Evolutionary conservation across 2,113 vertebrate genomes (phyloP), one percentile per base, ranked within the genome.

Genomic region (Centropus unirufus): DNA sequence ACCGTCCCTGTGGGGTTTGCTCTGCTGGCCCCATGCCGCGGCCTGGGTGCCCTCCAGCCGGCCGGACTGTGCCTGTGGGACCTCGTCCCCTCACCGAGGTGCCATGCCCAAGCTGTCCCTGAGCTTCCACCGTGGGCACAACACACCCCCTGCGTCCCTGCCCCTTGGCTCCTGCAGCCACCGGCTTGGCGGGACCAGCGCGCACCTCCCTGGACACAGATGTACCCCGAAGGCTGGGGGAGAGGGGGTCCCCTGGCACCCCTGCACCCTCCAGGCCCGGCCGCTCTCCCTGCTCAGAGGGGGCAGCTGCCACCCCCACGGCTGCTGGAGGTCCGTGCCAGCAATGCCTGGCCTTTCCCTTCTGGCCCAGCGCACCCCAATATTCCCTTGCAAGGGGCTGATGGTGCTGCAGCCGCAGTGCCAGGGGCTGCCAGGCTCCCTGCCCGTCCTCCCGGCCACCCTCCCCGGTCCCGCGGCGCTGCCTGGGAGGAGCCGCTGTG

Each of bases 91-190:
- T 23, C 6, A 2, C 7, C 16, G 8, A 10, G 24, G 9, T 1
- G 1, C 24, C 0, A 0, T 67, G 40, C 4, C 30, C 19, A 2
- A 11, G 11, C 26, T 34, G 52, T n/a, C 58, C 39, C 27, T 12
- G 3, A 32, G 40, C 23, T 9, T 36, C 55, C 16, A 16, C 17
- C 26, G 5, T 1, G 6, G 68, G 6, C 17, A 42, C 2, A 0
- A 42, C 0, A 1, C 32, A 32, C 26, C 62, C 12, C 26, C 18
- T 1, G 0, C 58, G 21, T 17, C 42, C 34, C 16, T 2, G 2
- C 30, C 36, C 49, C 29, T 39, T 6, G 2, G 20, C 27, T 70
- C 34, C 42, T 57, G 12, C 39, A 9, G 59, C 14, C 14, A 3
- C 74, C 32, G 9, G 42, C 64, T 92, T 12, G 0, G 3, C 40